Evolutionary conservation across 2,888 invertebrate genomes (phyloP).

Genomic region (Pseudococcus jackbeardsleyi): DNA sequence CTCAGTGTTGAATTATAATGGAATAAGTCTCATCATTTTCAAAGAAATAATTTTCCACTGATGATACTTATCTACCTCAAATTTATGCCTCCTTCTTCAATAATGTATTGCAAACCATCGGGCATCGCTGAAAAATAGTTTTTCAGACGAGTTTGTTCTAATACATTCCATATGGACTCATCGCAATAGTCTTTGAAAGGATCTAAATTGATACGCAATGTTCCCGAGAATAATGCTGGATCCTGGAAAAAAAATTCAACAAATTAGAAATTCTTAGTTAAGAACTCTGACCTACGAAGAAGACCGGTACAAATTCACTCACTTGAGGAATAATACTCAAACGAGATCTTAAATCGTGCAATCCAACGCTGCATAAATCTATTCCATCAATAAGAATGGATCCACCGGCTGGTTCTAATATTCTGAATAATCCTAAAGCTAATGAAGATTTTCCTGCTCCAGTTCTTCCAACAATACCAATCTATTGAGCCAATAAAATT

Average conservation of each 20-base stretch:
- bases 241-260: constrained; percentile 74
- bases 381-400: constrained; percentile 86
- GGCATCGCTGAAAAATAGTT: constrained; percentile 83
- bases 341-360: constrained; percentile 84
- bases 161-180: constrained; percentile 86
- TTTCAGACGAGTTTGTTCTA: constrained; percentile 92
- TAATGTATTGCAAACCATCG: constrained; percentile 84
- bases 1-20: too few relatives aligned
- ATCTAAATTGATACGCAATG: constrained; percentile 91
- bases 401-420: constrained; percentile 87
- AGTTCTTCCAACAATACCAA: constrained; percentile 90
- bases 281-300: too few relatives aligned
- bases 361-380: constrained; percentile 84
- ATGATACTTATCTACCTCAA: constrained; percentile 68
- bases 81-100: constrained; percentile 94
- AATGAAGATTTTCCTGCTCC: constrained; percentile 94
- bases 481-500: constrained; percentile 68
- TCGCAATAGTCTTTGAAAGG: constrained; percentile 86
- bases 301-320: too few relatives aligned
- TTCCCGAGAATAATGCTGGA: constrained; percentile 94
- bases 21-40: too few relatives aligned
- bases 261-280: not conserved
- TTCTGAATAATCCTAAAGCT: constrained; percentile 88
- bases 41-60: too few relatives aligned
- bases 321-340: constrained; percentile 72